These are phyloP conservation scores for Leptoclinus maculatus DNA, from an alignment of 2,797 vertebrate genomes.

Conservation along the genomic window DNA sequence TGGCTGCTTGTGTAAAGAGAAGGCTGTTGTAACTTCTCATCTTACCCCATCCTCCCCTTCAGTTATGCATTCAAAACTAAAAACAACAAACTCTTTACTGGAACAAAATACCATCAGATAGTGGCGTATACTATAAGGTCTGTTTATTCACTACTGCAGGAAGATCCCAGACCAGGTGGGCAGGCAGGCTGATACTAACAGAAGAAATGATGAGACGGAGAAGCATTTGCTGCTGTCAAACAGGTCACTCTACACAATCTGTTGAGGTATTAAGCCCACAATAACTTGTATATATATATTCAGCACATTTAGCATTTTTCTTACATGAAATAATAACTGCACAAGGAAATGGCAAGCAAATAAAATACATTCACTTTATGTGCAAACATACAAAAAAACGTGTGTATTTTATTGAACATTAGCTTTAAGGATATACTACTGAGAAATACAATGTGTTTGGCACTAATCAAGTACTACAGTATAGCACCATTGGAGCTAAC, in stretches of 20 bases:
- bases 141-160: not conserved
- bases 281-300: not conserved
- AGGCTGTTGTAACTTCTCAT: not conserved
- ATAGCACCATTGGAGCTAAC: not conserved
- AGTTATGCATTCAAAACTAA: slow-evolving; percentile 8
- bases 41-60: not conserved
- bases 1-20: not conserved
- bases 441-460: no score
- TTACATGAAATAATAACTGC: not conserved
- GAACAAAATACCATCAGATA: not conserved
- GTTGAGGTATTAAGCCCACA: not conserved
- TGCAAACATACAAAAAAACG: not conserved
- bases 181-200: not conserved
- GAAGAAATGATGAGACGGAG: not conserved
- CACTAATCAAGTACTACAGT: not conserved
- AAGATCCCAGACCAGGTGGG: slow-evolving; percentile 12
- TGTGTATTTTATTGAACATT: not conserved
- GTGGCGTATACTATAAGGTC: not conserved
- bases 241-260: not conserved
- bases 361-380: not conserved
- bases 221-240: not conserved
- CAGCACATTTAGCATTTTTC: not conserved
- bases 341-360: not conserved
- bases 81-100: not conserved
- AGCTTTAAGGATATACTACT: no score